These are phyloP conservation scores for Agrotis clavis DNA, from an alignment of 2,888 invertebrate genomes.

Conservation along the genomic window DNA sequence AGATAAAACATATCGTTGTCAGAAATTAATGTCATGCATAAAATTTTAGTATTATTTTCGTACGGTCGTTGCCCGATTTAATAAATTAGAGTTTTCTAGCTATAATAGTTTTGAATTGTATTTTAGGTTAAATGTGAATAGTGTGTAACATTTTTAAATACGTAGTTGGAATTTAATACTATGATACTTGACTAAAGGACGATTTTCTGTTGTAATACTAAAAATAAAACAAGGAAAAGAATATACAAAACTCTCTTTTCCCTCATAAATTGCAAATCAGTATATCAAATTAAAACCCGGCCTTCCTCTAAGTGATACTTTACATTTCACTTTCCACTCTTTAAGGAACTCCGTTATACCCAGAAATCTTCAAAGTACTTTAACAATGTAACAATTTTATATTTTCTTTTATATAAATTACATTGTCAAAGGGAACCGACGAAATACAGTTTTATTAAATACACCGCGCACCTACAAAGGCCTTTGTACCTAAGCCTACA, in stretches of 20 bases:
- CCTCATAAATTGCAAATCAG: constrained; percentile 9
- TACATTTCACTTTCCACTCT: constrained; percentile 27
- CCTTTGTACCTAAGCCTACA: constrained; percentile 68
- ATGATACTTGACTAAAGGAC: neutral
- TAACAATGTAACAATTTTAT: constrained; percentile 50
- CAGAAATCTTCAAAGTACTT: constrained; percentile 60
- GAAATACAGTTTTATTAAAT: constrained; percentile 65
- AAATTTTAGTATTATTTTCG: constrained; percentile 1
- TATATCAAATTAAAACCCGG: constrained; percentile 10
- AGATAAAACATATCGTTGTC: neutral
- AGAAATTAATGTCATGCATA: neutral
- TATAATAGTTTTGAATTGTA: neutral
- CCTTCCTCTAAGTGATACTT: constrained; percentile 47
- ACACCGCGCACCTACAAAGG: constrained; percentile 61
- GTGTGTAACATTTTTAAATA: neutral
- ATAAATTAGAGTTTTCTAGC: neutral
- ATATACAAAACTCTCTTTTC: neutral
- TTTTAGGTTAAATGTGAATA: too few species aligned
- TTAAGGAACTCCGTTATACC: constrained; percentile 30
- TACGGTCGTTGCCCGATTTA: neutral
- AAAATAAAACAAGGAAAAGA: neutral
- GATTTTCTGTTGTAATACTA: neutral
- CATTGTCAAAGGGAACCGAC: constrained; percentile 58
- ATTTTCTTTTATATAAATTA: constrained; percentile 57
- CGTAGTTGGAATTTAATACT: neutral